Conservation (phyloP, 2,113 vertebrate species). For the Chrysochloris asiatica region DNA sequence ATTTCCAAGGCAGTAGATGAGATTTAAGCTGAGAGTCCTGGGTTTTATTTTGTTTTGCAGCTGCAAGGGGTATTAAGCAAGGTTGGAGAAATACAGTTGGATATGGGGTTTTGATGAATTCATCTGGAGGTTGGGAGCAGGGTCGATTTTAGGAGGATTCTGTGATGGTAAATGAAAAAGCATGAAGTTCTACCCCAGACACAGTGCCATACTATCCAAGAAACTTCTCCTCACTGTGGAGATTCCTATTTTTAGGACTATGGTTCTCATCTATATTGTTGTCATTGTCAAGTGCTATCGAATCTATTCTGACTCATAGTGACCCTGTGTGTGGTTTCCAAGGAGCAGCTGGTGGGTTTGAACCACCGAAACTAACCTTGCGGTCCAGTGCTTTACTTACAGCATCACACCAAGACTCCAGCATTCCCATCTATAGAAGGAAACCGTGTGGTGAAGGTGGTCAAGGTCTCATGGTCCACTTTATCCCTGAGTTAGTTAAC, state of each 20-base stretch:
- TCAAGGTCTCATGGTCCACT: not conserved
- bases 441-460: not conserved
- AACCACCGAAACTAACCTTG: too few relatives aligned
- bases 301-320: too few relatives aligned
- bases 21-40: not conserved
- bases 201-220: too few relatives aligned
- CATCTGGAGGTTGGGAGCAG: not conserved
- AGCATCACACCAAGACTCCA: too few relatives aligned
- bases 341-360: not conserved
- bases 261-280: too few relatives aligned
- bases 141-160: not conserved
- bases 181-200: not conserved
- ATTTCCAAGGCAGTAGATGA: not conserved
- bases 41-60: not conserved
- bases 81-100: not conserved
- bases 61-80: not conserved
- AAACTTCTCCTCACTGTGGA: not conserved
- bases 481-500: not conserved
- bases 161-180: not conserved
- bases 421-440: not conserved
- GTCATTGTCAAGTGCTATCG: too few relatives aligned
- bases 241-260: too few relatives aligned
- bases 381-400: too few relatives aligned
- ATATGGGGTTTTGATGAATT: not conserved
- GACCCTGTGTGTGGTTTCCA: too few relatives aligned